These are phyloP conservation scores for Dufourea novaeangliae DNA, from an alignment of 1,140 invertebrate genomes.

Conservation along the genomic window DNA sequence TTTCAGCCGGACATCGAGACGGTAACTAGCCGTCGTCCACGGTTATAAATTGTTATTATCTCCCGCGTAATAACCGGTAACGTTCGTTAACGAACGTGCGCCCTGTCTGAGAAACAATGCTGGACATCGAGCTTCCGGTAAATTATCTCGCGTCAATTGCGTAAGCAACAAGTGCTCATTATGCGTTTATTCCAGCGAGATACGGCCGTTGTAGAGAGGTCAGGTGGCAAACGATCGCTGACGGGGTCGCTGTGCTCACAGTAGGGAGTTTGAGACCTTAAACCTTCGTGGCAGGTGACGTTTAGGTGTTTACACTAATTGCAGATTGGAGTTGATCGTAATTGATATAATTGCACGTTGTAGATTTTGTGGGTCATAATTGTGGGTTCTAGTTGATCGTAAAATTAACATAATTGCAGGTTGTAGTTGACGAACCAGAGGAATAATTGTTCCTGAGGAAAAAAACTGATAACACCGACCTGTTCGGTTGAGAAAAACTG, in stretches of 20 bases:
- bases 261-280: no score
- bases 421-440: no score
- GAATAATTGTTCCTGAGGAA: no score
- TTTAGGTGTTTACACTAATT: no score
- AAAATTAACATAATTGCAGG: no score
- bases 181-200: constrained; percentile 1
- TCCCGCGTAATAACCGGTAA: neutral
- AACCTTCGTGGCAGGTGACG: no score
- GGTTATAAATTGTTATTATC: constrained; percentile 1
- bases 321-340: no score
- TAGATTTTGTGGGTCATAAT: no score
- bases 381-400: no score
- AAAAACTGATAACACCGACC: no score
- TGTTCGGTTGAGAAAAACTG: no score
- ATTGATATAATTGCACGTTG: no score
- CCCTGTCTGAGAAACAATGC: neutral
- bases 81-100: constrained; percentile 52
- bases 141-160: constrained; percentile 3
- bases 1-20: neutral
- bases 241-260: neutral
- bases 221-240: neutral
- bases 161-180: constrained; percentile 52
- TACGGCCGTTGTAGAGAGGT: neutral
- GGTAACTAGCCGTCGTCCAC: constrained; percentile 24
- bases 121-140: neutral